Evolutionary conservation across 2,888 invertebrate genomes (phyloP), one percentile per base, ranked within the genome.

Genomic region (Limnephilus auricula): DNA sequence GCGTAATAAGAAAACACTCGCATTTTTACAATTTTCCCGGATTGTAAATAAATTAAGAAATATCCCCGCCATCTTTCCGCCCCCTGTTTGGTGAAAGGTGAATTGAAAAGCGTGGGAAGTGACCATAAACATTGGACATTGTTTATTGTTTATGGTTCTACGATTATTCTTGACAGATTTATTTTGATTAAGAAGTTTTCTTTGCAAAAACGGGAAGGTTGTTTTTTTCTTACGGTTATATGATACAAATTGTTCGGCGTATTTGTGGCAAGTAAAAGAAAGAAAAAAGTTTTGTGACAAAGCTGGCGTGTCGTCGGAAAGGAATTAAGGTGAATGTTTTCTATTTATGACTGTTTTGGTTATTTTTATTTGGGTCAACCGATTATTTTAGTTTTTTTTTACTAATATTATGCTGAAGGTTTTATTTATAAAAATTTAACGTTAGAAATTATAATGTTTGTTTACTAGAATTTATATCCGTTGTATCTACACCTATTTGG

Each of bases 41-140:
- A 82, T 82, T 82, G 34, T 82, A 82, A 85, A 85, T 85, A 40
- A 85, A 40, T 85, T 37, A 85, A 85, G 85, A 85, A 85, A 40
- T 37, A 40, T 15, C 85, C 30, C 40, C 25, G 34, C n/a, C 40
- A 85, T 85, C 40, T 85, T 84, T 85, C 85, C 30, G 34, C 85
- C 37, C n/a, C 85, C 40, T 85, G 9, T 85, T 85, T 30, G 45
- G 85, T 85, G 85, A 85, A 85, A 85, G 85, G 85, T 82, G 82
- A 89, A 90, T 84, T 86, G 86, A 87, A 91, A 90, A 86, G 84
- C 90, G 83, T 78, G 89, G 86, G 78, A 91, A 91, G 91, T 91
- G 91, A 91, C 91, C 91, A 90, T 91, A 91, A 91, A 91, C 85
- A 89, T 82, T 65, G 90, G 90, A 84, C 90, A 90, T 90, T 85